These are phyloP conservation scores for Lasioglossum vierecki DNA, from an alignment of 2,888 invertebrate species.

Conservation along the genomic window DNA sequence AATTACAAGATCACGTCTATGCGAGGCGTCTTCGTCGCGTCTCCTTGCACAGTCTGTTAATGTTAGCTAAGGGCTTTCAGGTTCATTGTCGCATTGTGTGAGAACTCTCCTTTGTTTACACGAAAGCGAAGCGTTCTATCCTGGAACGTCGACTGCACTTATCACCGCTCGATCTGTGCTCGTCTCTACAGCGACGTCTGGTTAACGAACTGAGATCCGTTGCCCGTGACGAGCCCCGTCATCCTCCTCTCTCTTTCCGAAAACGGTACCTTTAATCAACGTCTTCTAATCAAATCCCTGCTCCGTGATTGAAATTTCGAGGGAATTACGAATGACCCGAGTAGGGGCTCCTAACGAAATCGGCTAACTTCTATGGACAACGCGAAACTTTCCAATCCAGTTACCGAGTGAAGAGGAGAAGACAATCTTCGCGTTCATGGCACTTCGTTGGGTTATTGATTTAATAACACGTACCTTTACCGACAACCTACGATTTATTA, in stretches of 20 bases:
- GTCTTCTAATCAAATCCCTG: conserved; percentile 45
- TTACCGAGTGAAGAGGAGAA: background rate
- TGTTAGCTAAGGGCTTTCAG: conserved; percentile 72
- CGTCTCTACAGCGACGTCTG: conserved; percentile 71
- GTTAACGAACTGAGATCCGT: conserved; percentile 73
- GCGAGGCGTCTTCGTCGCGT: conserved; percentile 64
- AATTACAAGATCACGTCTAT: conserved; percentile 74
- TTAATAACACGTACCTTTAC: background rate
- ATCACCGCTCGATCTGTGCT: conserved; percentile 73
- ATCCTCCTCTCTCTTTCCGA: conserved; percentile 18
- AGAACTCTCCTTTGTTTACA: conserved; percentile 77
- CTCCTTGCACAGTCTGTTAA: conserved; percentile 62
- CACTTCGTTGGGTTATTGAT: background rate
- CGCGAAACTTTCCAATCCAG: background rate
- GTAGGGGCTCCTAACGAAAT: background rate
- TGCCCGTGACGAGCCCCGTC: conserved; percentile 39
- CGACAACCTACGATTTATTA: too few species aligned
- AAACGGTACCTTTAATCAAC: conserved; percentile 45
- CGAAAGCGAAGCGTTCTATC: conserved; percentile 49
- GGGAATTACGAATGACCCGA: background rate
- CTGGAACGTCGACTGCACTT: conserved; percentile 64
- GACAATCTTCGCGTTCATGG: background rate
- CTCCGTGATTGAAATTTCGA: background rate
- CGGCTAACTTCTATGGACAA: background rate
- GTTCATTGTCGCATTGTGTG: conserved; percentile 79